A percentile compares a stretch with the other conserved stretches of the same genome.
Evolutionary conservation across 2,797 vertebrate genomes (phyloP).

Genomic region (Phrynocephalus guinanensis): DNA sequence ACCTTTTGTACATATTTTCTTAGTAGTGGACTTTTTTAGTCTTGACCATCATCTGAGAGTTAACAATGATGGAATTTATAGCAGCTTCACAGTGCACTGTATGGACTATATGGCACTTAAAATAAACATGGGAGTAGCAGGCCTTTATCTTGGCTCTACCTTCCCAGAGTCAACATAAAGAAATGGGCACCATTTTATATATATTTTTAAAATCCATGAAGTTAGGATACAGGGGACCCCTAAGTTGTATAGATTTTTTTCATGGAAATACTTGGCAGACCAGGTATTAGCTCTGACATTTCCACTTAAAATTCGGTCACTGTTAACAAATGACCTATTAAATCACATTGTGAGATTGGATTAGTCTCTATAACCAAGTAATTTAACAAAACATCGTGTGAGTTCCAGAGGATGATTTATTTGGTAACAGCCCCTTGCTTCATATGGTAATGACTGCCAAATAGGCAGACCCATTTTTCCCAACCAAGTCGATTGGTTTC

Average conservation of each 20-base stretch:
- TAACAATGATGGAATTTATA: background rate
- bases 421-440: background rate
- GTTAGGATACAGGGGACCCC: background rate
- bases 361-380: background rate
- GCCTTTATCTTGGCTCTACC: background rate
- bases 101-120: background rate
- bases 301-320: background rate
- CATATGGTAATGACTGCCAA: background rate
- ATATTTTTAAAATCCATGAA: background rate
- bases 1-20: background rate
- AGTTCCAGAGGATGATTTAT: background rate
- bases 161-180: background rate
- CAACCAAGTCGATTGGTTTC: background rate
- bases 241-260: background rate
- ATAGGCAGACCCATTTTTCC: background rate
- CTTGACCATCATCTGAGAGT: background rate
- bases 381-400: background rate
- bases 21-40: background rate
- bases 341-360: background rate
- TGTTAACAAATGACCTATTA: background rate
- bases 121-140: background rate
- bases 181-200: background rate
- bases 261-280: background rate
- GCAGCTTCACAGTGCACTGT: background rate
- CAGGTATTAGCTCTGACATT: background rate